Conservation (phyloP, 2,888 invertebrate genomes). For the Rotaria macrura region DNA sequence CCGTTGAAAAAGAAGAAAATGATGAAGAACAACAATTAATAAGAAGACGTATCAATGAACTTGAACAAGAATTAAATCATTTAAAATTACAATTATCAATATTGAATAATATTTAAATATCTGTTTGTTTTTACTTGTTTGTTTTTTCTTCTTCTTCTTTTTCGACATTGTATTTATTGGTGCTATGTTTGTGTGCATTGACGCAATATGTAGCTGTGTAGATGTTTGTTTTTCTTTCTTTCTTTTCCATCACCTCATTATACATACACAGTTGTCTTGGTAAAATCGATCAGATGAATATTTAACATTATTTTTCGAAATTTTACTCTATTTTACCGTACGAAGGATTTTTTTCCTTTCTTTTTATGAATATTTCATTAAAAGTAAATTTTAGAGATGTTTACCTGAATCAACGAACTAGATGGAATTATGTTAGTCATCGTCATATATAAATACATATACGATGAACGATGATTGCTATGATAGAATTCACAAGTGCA, state of each 20-base stretch:
- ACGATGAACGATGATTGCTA: no score
- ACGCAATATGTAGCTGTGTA: background rate
- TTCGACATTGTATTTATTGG: background rate
- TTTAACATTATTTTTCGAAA: background rate
- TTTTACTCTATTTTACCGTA: background rate
- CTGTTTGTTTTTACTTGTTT: background rate
- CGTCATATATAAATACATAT: no score
- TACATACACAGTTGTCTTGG: background rate
- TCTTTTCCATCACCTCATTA: background rate
- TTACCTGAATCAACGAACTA: no score
- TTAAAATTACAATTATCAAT: background rate
- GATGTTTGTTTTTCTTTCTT: background rate
- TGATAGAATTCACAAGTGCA: no score
- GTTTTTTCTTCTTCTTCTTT: background rate
- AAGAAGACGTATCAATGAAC: background rate
- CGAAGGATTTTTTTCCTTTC: background rate
- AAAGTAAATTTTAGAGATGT: no score
- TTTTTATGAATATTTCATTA: no score
- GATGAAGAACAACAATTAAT: background rate
- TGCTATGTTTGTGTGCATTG: background rate
- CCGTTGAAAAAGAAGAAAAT: background rate
- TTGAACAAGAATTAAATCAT: conserved; percentile 12
- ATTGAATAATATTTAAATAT: background rate
- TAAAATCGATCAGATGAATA: background rate
- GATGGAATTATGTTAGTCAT: no score